These are phyloP conservation scores for Sminthurinus aureus DNA, from an alignment of 2,888 invertebrate species.

Conservation along the genomic window DNA sequence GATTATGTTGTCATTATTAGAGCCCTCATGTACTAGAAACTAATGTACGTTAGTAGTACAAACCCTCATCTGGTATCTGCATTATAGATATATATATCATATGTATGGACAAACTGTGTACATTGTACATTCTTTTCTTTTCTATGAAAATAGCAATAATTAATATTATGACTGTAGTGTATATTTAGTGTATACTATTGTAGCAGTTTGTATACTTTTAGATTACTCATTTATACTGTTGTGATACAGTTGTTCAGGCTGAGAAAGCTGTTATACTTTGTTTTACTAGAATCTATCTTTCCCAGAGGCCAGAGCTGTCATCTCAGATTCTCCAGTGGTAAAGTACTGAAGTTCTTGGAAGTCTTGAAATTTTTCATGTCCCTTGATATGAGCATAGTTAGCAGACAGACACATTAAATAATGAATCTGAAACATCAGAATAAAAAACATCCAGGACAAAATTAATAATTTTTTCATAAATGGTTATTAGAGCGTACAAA, in stretches of 20 bases:
- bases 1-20: too few relatives aligned
- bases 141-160: too few relatives aligned
- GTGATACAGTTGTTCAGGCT: neutral
- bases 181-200: too few relatives aligned
- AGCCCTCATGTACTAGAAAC: too few relatives aligned
- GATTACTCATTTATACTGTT: slow-evolving; percentile 4
- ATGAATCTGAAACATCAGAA: slow-evolving; percentile 69
- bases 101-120: too few relatives aligned
- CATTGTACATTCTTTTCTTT: too few relatives aligned
- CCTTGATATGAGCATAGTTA: slow-evolving; percentile 94
- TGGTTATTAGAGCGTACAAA: neutral
- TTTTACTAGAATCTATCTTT: slow-evolving; percentile 81
- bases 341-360: slow-evolving; percentile 88
- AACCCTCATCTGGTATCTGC: too few relatives aligned
- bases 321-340: slow-evolving; percentile 69
- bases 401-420: slow-evolving; percentile 94
- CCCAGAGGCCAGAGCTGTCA: slow-evolving; percentile 72
- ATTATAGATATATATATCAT: too few relatives aligned
- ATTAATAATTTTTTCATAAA: neutral
- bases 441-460: neutral
- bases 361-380: slow-evolving; percentile 93
- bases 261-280: neutral
- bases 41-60: too few relatives aligned
- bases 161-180: too few relatives aligned
- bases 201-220: too few relatives aligned